phyloP scores from a whole-genome alignment of 1,140 invertebrate genomes.

The Papilio dardanus region DNA sequence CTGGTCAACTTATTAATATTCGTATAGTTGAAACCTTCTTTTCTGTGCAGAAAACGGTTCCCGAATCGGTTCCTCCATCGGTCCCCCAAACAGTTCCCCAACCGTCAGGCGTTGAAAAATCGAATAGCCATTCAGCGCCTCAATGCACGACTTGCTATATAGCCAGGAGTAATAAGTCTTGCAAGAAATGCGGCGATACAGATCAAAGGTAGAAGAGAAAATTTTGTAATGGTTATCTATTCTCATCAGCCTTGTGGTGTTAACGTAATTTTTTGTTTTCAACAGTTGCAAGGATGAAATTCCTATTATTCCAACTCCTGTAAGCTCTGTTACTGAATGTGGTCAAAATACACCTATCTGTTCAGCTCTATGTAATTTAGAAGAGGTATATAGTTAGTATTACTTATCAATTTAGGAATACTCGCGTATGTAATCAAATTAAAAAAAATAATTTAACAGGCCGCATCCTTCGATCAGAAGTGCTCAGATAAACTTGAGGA shows the following conservation, averaged over 20 bases:
- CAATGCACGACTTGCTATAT: slow-evolving; percentile 52
- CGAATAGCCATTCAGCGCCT: neutral
- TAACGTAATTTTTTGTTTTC: neutral
- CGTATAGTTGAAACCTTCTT: slow-evolving; percentile 6
- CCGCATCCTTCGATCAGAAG: slow-evolving; percentile 61
- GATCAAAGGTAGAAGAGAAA: neutral
- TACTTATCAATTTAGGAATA: neutral
- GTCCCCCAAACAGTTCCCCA: slow-evolving; percentile 24
- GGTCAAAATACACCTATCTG: slow-evolving; percentile 52
- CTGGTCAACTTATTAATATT: slow-evolving; percentile 2
- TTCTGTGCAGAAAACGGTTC: slow-evolving; percentile 51
- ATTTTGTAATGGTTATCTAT: neutral
- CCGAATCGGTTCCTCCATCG: slow-evolving; percentile 45
- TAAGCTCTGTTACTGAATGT: neutral
- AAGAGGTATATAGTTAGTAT: slow-evolving; percentile 51
- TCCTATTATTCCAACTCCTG: neutral
- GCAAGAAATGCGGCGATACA: slow-evolving; percentile 29
- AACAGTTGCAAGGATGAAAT: neutral
- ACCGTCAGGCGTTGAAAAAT: slow-evolving; percentile 8
- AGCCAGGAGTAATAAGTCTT: slow-evolving; percentile 46
- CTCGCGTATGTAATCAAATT: neutral
- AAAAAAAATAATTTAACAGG: slow-evolving; percentile 47
- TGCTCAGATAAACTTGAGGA: slow-evolving; percentile 56
- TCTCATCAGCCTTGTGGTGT: neutral
- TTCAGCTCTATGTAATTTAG: slow-evolving; percentile 63